These are phyloP conservation scores for Apamea monoglypha DNA, from an alignment of 2,888 invertebrate species.

Conservation along the genomic window DNA sequence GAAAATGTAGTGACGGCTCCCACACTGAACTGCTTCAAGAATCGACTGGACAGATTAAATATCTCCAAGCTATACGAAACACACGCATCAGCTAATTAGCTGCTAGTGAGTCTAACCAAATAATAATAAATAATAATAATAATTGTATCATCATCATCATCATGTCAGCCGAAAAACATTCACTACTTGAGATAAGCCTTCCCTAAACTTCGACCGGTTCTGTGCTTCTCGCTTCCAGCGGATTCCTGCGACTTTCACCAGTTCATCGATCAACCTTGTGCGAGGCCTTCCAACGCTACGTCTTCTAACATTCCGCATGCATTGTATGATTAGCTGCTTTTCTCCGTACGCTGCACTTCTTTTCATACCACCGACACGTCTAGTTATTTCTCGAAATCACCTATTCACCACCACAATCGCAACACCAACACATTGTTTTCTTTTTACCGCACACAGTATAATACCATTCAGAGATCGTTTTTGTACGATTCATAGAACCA, in stretches of 20 bases:
- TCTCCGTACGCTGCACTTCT: not conserved
- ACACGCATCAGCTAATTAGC: too few relatives aligned
- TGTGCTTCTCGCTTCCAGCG: not conserved
- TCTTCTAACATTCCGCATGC: not conserved
- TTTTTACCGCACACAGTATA: slow-evolving; percentile 55
- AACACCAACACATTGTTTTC: slow-evolving; percentile 46
- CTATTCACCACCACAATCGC: not conserved
- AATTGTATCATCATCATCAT: too few relatives aligned
- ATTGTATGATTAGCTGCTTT: not conserved
- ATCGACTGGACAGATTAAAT: too few relatives aligned
- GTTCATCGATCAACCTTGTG: not conserved
- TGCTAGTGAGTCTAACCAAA: too few relatives aligned
- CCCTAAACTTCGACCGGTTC: not conserved
- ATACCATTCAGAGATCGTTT: slow-evolving; percentile 46
- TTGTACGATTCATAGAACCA: slow-evolving; percentile 56
- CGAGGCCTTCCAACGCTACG: not conserved
- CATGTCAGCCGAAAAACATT: too few relatives aligned
- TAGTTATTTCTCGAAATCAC: slow-evolving; percentile 3
- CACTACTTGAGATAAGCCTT: too few relatives aligned
- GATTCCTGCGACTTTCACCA: not conserved
- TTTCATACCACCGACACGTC: not conserved
- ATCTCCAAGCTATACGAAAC: too few relatives aligned
- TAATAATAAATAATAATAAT: too few relatives aligned
- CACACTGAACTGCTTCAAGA: too few relatives aligned
- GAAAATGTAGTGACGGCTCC: too few relatives aligned